Evolutionary conservation across 2,797 vertebrate species (phyloP).

Genomic region (Pipistrellus pygmaeus): DNA sequence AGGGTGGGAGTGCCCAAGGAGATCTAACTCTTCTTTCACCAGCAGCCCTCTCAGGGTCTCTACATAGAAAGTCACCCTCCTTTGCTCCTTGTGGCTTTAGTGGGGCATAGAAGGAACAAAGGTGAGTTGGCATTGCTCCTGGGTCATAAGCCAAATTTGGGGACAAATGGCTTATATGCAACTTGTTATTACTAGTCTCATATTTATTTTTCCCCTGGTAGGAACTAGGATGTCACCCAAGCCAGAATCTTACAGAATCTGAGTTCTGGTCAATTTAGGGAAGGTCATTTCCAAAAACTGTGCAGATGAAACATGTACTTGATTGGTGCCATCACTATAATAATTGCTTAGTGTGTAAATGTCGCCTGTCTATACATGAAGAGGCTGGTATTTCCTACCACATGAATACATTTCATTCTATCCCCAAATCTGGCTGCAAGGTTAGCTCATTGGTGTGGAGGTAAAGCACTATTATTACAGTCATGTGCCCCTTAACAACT

Average conservation of each 20-base stretch:
- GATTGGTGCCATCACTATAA: not conserved
- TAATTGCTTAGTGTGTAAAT: slow-evolving; percentile 20
- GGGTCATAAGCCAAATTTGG: not conserved
- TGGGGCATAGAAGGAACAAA: not conserved
- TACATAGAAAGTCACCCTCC: not conserved
- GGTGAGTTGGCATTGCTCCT: slow-evolving; percentile 5
- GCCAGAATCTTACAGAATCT: slow-evolving; percentile 31
- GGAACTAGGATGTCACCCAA: slow-evolving; percentile 28
- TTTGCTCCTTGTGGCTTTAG: not conserved
- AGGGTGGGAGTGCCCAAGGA: not conserved
- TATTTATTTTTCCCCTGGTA: slow-evolving; percentile 1
- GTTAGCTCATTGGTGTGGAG: slow-evolving; percentile 25
- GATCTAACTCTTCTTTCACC: not conserved
- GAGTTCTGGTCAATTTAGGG: slow-evolving; percentile 32
- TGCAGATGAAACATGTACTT: not conserved
- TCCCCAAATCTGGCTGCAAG: not conserved
- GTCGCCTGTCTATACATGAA: not conserved
- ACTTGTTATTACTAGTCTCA: slow-evolving; percentile 26
- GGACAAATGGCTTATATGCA: not conserved
- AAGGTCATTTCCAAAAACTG: not conserved
- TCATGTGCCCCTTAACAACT: not conserved
- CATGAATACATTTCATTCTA: not conserved
- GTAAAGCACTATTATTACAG: slow-evolving; percentile 47
- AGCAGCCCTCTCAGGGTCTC: not conserved
- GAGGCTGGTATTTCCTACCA: not conserved